Evolutionary conservation across 2,888 invertebrate species (phyloP), one percentile per base, ranked within the genome.

Genomic region (Cheilosia urbana): DNA sequence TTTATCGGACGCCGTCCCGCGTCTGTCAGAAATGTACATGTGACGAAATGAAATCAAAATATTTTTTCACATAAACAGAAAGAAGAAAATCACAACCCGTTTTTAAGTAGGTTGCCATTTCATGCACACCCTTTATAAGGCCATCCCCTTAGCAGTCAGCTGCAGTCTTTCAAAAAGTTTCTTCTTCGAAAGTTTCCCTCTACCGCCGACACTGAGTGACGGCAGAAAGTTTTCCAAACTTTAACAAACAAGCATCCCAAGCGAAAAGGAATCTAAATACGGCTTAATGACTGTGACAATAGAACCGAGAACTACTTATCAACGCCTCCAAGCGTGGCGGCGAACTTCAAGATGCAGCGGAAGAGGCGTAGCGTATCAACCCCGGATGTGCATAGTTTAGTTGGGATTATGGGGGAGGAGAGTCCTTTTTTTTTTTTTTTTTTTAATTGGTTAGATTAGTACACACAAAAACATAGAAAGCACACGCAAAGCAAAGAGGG

Each of bases 401-500:
- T 34, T 45, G 45, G 55, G 45, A 62, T 17, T 27, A 45, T 0
- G 27, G 21, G 5, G 51, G 15, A 24, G 51, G 15, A 13, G 1
- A 5, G 51, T 21, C 3, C 4, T 6, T 21, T 17, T 17, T 7
- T 17, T 40, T 60, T 40, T 15, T 24, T 11, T 40, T 66, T 27
- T 6, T 6, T 66, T 66, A 51, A n/a, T 40, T 40, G 9, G 7
- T 40, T 40, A n/a, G 55, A 24, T 40, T 37, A 65, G 27, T 19
- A 37, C 51, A 42, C 49, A 66, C 9, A 17, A 21, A 51, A 47
- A 45, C 17, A 47, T 5, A 62, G 9, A 62, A 62, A 45, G 51
- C 65, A 47, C 49, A 49, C 47, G 58, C 58, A 58, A 58, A 24
- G 45, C 53, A 42, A 15, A 47, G 30, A 37, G 13, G 13, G 37